Percentiles rank a stretch among this genome's conserved stretches.
phyloP scores from a whole-genome alignment of 2,888 invertebrate species.

The Rosalia funebris region DNA sequence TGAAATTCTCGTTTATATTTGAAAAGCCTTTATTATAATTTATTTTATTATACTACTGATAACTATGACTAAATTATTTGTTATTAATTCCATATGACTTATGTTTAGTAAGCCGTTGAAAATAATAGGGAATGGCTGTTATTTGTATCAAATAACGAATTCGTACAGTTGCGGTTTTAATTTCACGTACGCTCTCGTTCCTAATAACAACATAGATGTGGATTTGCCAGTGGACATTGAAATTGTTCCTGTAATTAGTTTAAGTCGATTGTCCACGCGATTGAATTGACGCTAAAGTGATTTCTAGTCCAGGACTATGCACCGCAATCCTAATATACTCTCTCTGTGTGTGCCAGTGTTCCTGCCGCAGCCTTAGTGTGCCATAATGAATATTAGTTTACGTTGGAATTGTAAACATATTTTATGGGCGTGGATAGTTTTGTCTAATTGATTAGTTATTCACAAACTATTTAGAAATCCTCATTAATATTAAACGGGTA shows the following conservation, averaged over 20 bases:
- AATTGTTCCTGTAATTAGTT: slow-evolving; percentile 34
- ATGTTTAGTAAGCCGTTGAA: too few species aligned
- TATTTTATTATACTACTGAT: too few species aligned
- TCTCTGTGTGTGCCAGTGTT: not conserved
- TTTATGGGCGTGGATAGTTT: not conserved
- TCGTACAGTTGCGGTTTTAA: slow-evolving; percentile 4
- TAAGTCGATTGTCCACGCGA: slow-evolving; percentile 31
- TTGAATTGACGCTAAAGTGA: slow-evolving; percentile 34
- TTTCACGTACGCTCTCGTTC: slow-evolving; percentile 9
- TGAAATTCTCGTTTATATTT: too few species aligned
- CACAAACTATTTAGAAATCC: too few species aligned
- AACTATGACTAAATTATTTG: too few species aligned
- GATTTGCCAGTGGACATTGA: slow-evolving; percentile 21
- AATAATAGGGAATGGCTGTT: too few species aligned
- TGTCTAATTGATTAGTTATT: too few species aligned
- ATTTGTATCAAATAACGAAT: not conserved
- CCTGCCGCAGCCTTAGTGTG: slow-evolving; percentile 4
- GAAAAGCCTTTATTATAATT: too few species aligned
- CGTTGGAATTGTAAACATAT: slow-evolving; percentile 9
- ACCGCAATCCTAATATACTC: not conserved
- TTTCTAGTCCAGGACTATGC: slow-evolving; percentile 13
- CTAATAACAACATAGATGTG: slow-evolving; percentile 6
- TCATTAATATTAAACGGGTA: too few species aligned
- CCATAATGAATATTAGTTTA: slow-evolving; percentile 22
- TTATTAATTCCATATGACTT: too few species aligned